Evolutionary conservation across 2,797 vertebrate species (phyloP).

Genomic region (Pangasius djambal): DNA sequence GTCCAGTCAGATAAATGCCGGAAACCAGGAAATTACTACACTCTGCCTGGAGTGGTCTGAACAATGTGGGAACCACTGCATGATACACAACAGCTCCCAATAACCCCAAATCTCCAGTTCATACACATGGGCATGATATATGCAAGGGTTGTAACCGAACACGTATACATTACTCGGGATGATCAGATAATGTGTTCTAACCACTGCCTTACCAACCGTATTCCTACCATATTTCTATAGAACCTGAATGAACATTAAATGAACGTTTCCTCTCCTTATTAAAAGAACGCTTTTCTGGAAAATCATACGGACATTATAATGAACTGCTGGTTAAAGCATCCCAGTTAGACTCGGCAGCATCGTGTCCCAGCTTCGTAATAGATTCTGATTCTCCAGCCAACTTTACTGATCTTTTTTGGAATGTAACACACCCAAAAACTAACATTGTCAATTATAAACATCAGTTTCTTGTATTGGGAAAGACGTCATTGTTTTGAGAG

Average conservation of each 20-base stretch:
- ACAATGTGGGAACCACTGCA: conserved; percentile 50
- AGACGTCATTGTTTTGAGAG: neutral
- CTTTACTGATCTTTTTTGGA: neutral
- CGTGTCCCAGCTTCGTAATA: neutral
- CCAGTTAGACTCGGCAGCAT: neutral
- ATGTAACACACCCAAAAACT: neutral
- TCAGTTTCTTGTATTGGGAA: neutral
- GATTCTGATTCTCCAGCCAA: neutral
- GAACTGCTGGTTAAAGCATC: neutral
- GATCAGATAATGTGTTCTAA: neutral
- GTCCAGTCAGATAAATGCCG: conserved; percentile 63
- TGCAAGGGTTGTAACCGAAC: neutral
- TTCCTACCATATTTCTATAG: neutral
- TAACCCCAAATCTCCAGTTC: neutral
- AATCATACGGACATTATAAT: neutral
- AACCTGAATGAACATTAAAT: neutral
- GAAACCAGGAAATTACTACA: conserved; percentile 65
- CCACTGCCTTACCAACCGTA: neutral
- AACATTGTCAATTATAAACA: neutral
- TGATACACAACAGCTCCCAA: conserved; percentile 14
- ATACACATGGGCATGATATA: neutral
- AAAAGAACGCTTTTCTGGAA: neutral
- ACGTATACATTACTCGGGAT: neutral
- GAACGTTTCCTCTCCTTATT: neutral
- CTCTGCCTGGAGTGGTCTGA: conserved; percentile 60